Evolutionary conservation across 2,113 vertebrate genomes (phyloP).

Genomic region (Typhlomys cinereus): DNA sequence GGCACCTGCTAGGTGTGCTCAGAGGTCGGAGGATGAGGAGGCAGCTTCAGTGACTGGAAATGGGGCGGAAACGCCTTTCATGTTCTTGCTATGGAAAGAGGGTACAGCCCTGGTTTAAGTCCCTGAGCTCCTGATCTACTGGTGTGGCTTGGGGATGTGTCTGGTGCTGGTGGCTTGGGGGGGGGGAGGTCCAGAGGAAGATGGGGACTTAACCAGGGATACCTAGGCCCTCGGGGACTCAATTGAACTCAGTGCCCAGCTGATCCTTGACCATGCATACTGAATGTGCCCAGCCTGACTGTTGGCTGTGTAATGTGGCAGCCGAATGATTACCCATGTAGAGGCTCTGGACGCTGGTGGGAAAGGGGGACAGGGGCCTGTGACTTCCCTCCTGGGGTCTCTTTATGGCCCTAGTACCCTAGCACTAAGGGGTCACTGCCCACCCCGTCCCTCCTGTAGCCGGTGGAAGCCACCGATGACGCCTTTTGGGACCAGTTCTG

Average conservation of each 20-base stretch:
- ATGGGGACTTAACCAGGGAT: neutral
- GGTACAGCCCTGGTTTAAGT: neutral
- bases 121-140: neutral
- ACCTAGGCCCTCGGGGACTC: neutral
- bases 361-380: neutral
- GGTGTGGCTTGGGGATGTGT: neutral
- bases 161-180: too few species aligned
- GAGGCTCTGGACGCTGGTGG: neutral
- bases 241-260: neutral
- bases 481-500: constrained; percentile 99
- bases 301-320: neutral
- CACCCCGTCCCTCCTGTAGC: constrained; percentile 83
- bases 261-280: neutral
- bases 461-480: constrained; percentile 98
- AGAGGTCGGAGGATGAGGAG: neutral
- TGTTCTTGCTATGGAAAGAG: neutral
- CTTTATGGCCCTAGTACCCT: too few species aligned
- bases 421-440: neutral
- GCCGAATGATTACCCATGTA: rapidly evolving
- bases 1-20: neutral
- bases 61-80: rapidly evolving
- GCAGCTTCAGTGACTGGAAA: neutral
- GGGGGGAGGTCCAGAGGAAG: neutral
- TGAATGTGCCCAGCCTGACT: neutral
- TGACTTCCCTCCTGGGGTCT: neutral